Base-by-base conservation (phyloP, 2,113 vertebrate species). In the Campylorhamphus procurvoides region DNA sequence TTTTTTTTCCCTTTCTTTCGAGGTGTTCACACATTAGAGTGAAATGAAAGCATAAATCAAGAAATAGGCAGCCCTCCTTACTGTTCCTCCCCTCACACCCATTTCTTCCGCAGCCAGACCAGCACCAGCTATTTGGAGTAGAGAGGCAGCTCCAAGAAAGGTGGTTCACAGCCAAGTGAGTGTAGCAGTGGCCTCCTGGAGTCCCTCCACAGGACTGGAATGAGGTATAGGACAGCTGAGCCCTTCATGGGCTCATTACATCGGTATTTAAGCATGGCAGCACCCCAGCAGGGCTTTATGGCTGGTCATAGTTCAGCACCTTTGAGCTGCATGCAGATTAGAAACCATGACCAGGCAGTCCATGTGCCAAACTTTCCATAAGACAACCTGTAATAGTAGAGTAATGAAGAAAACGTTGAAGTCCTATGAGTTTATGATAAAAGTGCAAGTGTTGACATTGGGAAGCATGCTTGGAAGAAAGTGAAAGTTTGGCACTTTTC, bases 181-280 rank as follows among this genome's bases (percentile, higher is more conserved):
- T 20, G 35, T 46, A 20, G 6, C 55, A 60, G 14, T n/a, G 66
- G 12, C 40, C 37, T 67, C n/a, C 67, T 68, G 37, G 14, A 12
- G 10, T 6, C 12, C 3, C 4, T 50, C 7, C 46, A 84, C 22
- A 35, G 64, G 55, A 39, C 0, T 0, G 22, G 67, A 37, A 13
- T 50, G 46, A 31, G 15, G 6, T 33, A n/a, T 13, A 66, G 18
- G 29, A 56, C 22, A 76, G 40, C 63, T 58, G 63, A 66, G 37
- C 12, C 18, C 58, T 33, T 3, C 0, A 0, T 10, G 23, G 23
- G 23, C 23, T 74, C 11, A 9, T 18, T 3, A 3, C 0, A 0
- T 13, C 47, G 58, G 20, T 20, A 4, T 47, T 72, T 16, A 79
- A 46, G 13, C 42, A 64, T 0, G 0, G 18, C 33, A 75, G 35